These are phyloP conservation scores for Chymomyza caudatula DNA, from an alignment of 2,888 invertebrate species.

Conservation along the genomic window DNA sequence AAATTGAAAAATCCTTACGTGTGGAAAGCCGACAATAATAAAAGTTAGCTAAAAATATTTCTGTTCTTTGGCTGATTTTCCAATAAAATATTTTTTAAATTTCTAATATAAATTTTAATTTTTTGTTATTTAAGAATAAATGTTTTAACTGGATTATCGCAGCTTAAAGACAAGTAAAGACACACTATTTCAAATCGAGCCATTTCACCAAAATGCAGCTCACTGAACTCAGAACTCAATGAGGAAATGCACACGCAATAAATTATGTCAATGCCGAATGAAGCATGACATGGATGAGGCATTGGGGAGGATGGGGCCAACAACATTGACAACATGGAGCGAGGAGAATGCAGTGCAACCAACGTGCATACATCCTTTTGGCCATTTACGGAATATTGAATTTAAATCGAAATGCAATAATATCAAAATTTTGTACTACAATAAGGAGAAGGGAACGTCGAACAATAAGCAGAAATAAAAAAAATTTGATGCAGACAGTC, in stretches of 20 bases:
- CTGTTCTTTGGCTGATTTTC: too few species aligned
- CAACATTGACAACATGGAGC: constrained; percentile 18
- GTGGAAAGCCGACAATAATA: too few species aligned
- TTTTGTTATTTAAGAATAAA: not conserved
- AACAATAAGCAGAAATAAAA: not conserved
- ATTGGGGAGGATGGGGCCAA: not conserved
- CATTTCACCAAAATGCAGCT: constrained; percentile 29
- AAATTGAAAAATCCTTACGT: too few species aligned
- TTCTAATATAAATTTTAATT: not conserved
- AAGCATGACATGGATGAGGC: constrained; percentile 13
- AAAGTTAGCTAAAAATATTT: too few species aligned
- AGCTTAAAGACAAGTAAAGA: constrained; percentile 32
- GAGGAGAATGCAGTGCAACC: constrained; percentile 7
- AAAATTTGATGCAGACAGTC: too few species aligned
- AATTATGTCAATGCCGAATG: constrained; percentile 53
- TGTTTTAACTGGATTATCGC: too few species aligned
- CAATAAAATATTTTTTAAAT: too few species aligned
- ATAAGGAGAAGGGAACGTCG: not conserved
- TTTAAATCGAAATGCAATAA: constrained; percentile 69
- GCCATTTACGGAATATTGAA: constrained; percentile 66
- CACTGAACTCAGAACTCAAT: constrained; percentile 59
- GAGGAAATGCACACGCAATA: constrained; percentile 63
- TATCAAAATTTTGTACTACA: constrained; percentile 21
- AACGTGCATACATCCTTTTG: constrained; percentile 58
- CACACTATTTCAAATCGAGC: constrained; percentile 35